Conservation (phyloP, 2,888 invertebrate species). For the Cordilura impudica region DNA sequence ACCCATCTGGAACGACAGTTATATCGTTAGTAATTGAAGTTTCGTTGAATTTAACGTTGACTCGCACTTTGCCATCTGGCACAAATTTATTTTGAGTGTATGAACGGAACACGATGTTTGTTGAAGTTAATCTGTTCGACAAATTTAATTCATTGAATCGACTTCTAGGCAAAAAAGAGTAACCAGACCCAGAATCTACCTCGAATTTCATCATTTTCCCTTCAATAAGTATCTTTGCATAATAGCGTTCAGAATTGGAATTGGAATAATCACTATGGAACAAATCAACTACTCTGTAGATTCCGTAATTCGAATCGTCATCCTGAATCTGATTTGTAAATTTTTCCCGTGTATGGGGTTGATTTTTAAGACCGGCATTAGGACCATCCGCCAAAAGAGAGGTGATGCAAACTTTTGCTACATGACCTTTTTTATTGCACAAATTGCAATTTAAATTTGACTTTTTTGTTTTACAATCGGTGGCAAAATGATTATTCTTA, state of each 20-base stretch:
- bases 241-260: too few relatives aligned
- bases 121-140: background rate
- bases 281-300: background rate
- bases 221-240: too few relatives aligned
- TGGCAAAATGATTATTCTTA: too few relatives aligned
- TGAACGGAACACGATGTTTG: slow-evolving; percentile 5
- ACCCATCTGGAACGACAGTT: slow-evolving; percentile 38
- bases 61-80: slow-evolving; percentile 45
- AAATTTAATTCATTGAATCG: slow-evolving; percentile 1
- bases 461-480: background rate
- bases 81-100: slow-evolving; percentile 27
- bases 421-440: slow-evolving; percentile 9
- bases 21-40: slow-evolving; percentile 22
- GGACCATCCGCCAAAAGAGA: slow-evolving; percentile 14
- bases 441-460: slow-evolving; percentile 12
- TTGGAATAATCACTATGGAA: too few relatives aligned
- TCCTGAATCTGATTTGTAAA: background rate
- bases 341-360: background rate
- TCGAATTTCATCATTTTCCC: background rate
- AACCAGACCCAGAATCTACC: slow-evolving; percentile 6
- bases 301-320: background rate
- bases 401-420: slow-evolving; percentile 26
- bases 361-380: slow-evolving; percentile 9
- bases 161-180: background rate
- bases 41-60: slow-evolving; percentile 20